phyloP scores from a whole-genome alignment of 2,888 invertebrate species.

The Cephus sareptanus region DNA sequence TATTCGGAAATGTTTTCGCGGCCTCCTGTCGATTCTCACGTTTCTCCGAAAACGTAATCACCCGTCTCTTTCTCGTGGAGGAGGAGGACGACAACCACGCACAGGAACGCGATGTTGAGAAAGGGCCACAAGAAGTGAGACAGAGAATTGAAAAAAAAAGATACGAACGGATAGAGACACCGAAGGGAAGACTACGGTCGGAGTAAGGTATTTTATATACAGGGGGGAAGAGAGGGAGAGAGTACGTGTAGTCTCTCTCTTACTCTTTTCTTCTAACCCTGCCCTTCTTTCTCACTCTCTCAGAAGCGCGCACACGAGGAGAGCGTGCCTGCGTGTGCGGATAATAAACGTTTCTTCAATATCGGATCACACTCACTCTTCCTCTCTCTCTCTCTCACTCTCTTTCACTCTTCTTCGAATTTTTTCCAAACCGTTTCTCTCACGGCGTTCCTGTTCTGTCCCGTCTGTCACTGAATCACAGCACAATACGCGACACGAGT shows the following conservation, averaged over 20 bases:
- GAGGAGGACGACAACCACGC: not conserved
- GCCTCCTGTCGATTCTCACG: not conserved
- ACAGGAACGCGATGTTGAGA: not conserved
- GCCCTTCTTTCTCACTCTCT: conserved; percentile 2
- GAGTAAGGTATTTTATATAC: not conserved
- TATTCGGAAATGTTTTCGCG: not conserved
- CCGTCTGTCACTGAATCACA: not conserved
- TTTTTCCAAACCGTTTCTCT: not conserved
- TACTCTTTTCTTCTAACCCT: not conserved
- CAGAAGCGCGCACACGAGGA: not conserved
- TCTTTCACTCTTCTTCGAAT: conserved; percentile 5
- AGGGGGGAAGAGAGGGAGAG: not conserved
- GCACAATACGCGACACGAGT: not conserved
- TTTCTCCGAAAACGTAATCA: not conserved
- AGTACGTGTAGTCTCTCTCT: not conserved
- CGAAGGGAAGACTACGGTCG: not conserved
- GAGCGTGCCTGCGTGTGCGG: not conserved
- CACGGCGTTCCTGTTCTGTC: not conserved
- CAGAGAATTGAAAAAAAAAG: not conserved
- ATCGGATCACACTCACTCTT: not conserved
- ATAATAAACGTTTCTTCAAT: not conserved
- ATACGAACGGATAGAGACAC: not conserved
- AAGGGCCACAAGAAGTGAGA: not conserved
- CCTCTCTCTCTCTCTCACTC: conserved; percentile 1
- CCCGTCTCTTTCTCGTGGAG: not conserved